A percentile compares a stretch with the other conserved stretches of the same genome.
Evolutionary conservation across 2,888 invertebrate genomes (phyloP).

Genomic region (Morpho helenor): DNA sequence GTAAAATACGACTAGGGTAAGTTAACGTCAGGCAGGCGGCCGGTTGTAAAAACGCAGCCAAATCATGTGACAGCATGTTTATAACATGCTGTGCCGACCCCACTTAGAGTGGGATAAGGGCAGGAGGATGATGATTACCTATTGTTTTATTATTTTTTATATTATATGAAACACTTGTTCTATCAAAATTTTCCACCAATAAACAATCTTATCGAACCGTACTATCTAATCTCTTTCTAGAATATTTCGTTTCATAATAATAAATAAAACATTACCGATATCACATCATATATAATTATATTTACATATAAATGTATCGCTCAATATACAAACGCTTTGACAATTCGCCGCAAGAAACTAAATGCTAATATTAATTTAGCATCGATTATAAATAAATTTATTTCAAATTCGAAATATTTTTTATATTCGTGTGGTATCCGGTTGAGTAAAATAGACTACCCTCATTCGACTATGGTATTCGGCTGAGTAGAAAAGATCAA

Average conservation of each 20-base stretch:
- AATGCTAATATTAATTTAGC: not conserved
- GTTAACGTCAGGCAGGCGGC: too few species aligned
- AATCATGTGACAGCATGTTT: too few species aligned
- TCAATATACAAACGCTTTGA: not conserved
- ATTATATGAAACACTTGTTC: not conserved
- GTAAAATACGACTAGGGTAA: too few species aligned
- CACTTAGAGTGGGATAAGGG: too few species aligned
- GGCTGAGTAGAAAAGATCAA: too few species aligned
- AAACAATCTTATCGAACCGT: not conserved
- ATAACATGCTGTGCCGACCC: too few species aligned
- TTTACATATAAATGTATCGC: not conserved
- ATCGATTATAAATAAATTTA: not conserved
- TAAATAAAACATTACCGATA: not conserved
- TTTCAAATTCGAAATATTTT: too few species aligned
- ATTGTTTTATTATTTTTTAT: not conserved
- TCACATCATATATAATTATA: not conserved
- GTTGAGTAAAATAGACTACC: too few species aligned
- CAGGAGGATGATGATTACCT: too few species aligned
- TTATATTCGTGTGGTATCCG: too few species aligned
- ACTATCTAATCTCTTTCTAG: constrained; percentile 4
- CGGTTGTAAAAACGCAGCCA: too few species aligned
- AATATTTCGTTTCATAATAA: not conserved
- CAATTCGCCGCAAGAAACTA: not conserved
- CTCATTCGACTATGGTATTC: too few species aligned
- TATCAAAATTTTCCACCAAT: not conserved